These are phyloP conservation scores for Parapristionchus giblindavisi DNA, from an alignment of 2,888 invertebrate genomes.

Conservation along the genomic window DNA sequence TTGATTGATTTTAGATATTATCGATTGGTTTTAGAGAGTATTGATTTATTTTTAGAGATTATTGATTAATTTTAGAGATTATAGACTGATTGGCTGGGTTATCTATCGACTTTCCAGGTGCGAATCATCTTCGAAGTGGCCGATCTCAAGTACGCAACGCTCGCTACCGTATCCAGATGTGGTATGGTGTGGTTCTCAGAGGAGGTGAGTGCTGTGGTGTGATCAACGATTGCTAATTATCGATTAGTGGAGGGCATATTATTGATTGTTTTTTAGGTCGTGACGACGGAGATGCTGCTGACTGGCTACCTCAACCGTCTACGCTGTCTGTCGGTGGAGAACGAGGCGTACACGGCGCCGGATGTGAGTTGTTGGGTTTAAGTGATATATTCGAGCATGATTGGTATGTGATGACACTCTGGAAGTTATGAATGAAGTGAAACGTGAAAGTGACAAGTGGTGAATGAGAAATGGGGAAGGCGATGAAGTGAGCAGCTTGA, in stretches of 20 bases:
- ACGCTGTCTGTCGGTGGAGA: conserved; percentile 60
- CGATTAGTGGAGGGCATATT: no score
- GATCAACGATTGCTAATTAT: background rate
- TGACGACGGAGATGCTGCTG: conserved; percentile 97
- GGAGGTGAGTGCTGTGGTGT: conserved; percentile 74
- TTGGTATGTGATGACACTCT: no score
- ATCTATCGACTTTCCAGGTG: conserved; percentile 62
- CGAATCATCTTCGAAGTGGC: conserved; percentile 80
- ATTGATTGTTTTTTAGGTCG: conserved; percentile 75
- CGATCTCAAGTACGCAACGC: conserved; percentile 95
- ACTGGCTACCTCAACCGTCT: conserved; percentile 81
- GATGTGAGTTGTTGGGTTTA: conserved; percentile 37
- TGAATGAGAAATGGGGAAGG: no score
- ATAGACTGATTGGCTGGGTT: no score
- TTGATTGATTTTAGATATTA: no score
- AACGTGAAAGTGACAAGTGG: no score
- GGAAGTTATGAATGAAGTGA: no score
- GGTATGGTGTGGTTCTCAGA: conserved; percentile 99
- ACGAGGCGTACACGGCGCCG: conserved; percentile 47
- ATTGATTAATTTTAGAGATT: no score
- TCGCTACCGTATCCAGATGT: conserved; percentile 98
- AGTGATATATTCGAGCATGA: background rate
- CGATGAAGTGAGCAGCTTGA: no score
- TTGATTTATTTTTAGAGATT: no score
- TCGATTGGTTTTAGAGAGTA: no score